phyloP scores from a whole-genome alignment of 2,888 invertebrate genomes.

The Cotesia congregata region DNA sequence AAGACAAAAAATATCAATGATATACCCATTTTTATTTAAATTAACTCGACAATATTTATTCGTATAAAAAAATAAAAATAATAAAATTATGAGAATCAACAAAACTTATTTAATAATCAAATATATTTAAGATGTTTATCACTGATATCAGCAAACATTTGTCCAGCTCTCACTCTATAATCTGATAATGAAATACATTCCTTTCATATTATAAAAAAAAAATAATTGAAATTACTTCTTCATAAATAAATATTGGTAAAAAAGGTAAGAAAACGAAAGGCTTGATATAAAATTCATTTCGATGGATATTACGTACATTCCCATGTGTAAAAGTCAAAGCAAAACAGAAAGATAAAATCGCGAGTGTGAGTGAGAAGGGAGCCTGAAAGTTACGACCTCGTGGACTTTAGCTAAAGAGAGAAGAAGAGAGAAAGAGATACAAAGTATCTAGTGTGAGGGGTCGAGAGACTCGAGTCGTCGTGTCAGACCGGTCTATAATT shows the following conservation, averaged over 20 bases:
- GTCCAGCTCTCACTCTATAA: not conserved
- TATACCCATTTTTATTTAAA: not conserved
- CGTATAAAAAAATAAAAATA: not conserved
- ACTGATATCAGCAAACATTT: not conserved
- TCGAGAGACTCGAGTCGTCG: constrained; percentile 54
- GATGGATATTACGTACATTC: constrained; percentile 5
- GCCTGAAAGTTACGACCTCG: constrained; percentile 18
- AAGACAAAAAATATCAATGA: not conserved
- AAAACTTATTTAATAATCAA: not conserved
- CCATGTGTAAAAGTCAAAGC: constrained; percentile 13
- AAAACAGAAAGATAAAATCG: constrained; percentile 31
- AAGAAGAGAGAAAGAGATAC: constrained; percentile 39
- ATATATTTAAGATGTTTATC: not conserved
- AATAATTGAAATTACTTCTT: not conserved
- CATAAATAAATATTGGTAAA: not conserved
- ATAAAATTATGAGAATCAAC: not conserved
- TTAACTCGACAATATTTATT: not conserved
- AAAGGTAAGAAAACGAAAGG: not conserved
- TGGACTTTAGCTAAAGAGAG: constrained; percentile 24
- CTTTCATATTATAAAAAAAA: not conserved
- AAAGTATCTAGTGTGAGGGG: constrained; percentile 37
- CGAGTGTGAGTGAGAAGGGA: constrained; percentile 33
- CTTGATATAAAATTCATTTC: constrained; percentile 4
- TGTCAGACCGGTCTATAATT: constrained; percentile 64
- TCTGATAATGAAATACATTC: not conserved